Evolutionary conservation across 2,888 invertebrate species (phyloP).

Genomic region (Drosophila limbata): DNA sequence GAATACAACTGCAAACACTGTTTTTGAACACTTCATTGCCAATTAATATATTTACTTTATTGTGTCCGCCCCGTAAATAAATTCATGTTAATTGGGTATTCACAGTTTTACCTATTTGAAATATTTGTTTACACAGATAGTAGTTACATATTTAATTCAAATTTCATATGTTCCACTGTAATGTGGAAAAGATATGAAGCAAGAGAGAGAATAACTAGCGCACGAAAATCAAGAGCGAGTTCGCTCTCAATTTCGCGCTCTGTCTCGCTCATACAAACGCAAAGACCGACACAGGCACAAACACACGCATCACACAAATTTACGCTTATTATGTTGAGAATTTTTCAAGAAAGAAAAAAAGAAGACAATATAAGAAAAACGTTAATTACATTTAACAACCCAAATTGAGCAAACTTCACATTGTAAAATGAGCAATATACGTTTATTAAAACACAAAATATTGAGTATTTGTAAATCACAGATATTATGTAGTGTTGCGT

Average conservation of each 20-base stretch:
- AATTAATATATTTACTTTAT: neutral
- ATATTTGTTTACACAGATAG: conserved; percentile 9
- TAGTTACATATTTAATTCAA: conserved; percentile 42
- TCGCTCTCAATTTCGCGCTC: conserved; percentile 30
- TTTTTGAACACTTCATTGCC: neutral
- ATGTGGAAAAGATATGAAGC: conserved; percentile 54
- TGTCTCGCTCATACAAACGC: conserved; percentile 20
- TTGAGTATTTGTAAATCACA: conserved; percentile 3
- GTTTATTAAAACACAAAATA: conserved; percentile 3
- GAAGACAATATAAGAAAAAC: conserved; percentile 57
- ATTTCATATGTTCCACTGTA: conserved; percentile 51
- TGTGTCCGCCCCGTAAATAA: conserved; percentile 2
- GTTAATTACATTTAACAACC: conserved; percentile 59
- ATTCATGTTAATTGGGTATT: conserved; percentile 2
- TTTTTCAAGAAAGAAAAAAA: conserved; percentile 63
- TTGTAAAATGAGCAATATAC: conserved; percentile 1
- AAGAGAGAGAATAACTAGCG: conserved; percentile 53
- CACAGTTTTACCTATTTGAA: conserved; percentile 2
- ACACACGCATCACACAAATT: conserved; percentile 51
- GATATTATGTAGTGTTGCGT: conserved; percentile 28
- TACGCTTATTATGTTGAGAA: conserved; percentile 81
- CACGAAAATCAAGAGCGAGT: conserved; percentile 49
- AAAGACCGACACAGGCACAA: conserved; percentile 30
- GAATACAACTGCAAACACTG: neutral
- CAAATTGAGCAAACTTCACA: conserved; percentile 18